phyloP scores from a whole-genome alignment of 2,888 invertebrate species.

The Flexamia atlantica region DNA sequence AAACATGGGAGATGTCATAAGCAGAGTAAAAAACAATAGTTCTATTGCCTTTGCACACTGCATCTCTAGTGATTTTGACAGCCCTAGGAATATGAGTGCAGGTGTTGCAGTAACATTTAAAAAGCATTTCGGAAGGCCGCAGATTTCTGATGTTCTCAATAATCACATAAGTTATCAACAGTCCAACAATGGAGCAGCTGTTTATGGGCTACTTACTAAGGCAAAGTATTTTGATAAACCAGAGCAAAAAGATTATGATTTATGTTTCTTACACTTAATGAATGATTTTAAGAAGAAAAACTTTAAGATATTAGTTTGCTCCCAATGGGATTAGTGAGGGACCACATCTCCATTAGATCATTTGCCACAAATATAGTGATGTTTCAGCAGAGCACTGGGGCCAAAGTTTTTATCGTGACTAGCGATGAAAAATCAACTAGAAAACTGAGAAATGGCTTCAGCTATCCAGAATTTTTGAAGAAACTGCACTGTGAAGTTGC shows the following conservation, averaged over 20 bases:
- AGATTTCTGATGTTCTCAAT: neutral
- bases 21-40: neutral
- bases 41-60: neutral
- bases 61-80: no score
- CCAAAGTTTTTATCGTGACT: neutral
- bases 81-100: neutral
- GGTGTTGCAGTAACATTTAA: conserved; percentile 28
- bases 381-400: neutral
- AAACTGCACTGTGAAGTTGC: neutral
- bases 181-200: neutral
- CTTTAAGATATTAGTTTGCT: neutral
- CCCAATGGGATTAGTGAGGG: neutral
- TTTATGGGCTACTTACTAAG: conserved; percentile 1
- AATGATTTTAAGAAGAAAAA: neutral
- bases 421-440: neutral
- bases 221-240: neutral
- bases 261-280: neutral
- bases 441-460: neutral
- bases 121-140: neutral
- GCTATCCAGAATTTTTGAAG: neutral
- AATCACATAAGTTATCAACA: neutral
- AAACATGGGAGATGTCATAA: neutral
- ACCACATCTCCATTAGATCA: neutral
- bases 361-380: neutral
- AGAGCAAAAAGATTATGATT: neutral